phyloP scores from a whole-genome alignment of 2,113 vertebrate species.

The Neofelis nebulosa region DNA sequence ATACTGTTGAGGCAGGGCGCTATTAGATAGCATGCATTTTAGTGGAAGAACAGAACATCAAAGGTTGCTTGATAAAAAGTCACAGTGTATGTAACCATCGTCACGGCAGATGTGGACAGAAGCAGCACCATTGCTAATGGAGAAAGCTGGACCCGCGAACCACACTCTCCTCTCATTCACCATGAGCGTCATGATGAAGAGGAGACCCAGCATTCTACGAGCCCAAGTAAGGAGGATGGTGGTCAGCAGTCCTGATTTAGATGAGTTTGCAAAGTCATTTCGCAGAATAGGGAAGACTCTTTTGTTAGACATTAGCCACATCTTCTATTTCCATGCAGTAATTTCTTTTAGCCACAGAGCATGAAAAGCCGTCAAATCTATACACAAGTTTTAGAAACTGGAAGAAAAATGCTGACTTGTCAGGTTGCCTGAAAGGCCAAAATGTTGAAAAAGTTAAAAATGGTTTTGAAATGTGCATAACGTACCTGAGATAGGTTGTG shows the following conservation, averaged over 20 bases:
- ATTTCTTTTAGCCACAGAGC: not conserved
- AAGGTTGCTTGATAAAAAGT: constrained; percentile 48
- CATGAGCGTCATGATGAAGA: constrained; percentile 34
- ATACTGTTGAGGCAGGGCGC: not conserved
- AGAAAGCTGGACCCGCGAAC: constrained; percentile 38
- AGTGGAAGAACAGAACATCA: constrained; percentile 2
- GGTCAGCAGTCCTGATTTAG: not conserved
- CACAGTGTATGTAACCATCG: constrained; percentile 64
- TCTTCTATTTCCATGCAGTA: not conserved
- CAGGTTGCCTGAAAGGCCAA: not conserved
- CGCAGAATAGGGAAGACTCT: not conserved
- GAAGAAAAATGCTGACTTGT: constrained; percentile 19
- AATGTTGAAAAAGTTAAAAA: not conserved
- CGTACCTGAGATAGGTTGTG: not conserved
- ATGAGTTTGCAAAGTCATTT: not conserved
- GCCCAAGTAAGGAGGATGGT: constrained; percentile 17
- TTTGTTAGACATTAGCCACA: not conserved
- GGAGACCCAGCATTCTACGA: constrained; percentile 26
- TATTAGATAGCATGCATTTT: not conserved
- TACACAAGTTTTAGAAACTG: not conserved
- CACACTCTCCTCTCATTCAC: constrained; percentile 27
- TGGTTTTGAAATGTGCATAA: not conserved
- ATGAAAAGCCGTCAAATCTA: not conserved
- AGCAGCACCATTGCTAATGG: constrained; percentile 6
- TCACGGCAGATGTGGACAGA: constrained; percentile 70